phyloP scores from a whole-genome alignment of 2,888 invertebrate species.

The Slavum lentiscoides region DNA sequence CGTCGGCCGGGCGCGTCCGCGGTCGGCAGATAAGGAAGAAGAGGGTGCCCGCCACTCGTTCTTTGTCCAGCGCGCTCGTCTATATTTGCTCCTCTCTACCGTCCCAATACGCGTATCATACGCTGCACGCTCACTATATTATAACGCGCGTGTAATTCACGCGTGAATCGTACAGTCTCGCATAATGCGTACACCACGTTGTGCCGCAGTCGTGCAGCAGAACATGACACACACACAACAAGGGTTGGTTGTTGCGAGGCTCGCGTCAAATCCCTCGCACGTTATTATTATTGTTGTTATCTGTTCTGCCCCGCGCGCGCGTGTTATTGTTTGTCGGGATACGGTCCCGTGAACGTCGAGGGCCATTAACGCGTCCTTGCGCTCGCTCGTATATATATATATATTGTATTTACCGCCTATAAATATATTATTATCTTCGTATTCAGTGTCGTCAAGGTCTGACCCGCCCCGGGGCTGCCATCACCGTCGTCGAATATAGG shows the following conservation, averaged over 20 bases:
- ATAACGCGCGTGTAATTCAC: neutral
- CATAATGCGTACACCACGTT: neutral
- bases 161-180: neutral
- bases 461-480: too few species aligned
- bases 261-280: constrained; percentile 33
- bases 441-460: too few species aligned
- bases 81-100: neutral
- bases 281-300: constrained; percentile 24
- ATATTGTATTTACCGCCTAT: neutral
- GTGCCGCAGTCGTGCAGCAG: neutral
- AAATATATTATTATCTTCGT: neutral
- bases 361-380: constrained; percentile 18
- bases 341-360: constrained; percentile 51
- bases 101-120: too few species aligned
- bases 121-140: neutral
- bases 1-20: too few species aligned
- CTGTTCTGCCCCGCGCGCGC: neutral
- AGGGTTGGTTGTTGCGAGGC: constrained; percentile 20
- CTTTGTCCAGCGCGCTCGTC: neutral
- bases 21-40: too few species aligned
- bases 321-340: constrained; percentile 41
- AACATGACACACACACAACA: constrained; percentile 18
- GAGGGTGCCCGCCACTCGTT: too few species aligned
- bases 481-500: too few species aligned
- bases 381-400: too few species aligned